These are phyloP conservation scores for Brienomyrus brachyistius DNA, from an alignment of 2,113 vertebrate species.

Conservation along the genomic window DNA sequence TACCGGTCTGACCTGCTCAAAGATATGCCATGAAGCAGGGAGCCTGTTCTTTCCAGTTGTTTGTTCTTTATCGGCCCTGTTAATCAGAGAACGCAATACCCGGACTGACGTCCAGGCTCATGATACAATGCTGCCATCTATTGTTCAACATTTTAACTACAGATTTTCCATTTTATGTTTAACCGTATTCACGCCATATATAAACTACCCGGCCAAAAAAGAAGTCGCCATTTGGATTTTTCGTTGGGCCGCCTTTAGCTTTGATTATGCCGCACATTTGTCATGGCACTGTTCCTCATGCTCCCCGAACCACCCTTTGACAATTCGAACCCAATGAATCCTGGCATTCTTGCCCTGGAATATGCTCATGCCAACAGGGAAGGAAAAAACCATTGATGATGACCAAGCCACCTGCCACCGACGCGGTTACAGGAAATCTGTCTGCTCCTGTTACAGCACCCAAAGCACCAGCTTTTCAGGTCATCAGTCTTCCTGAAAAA, in stretches of 20 bases:
- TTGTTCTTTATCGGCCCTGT: not conserved
- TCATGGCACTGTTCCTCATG: too few species aligned
- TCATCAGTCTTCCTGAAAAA: not conserved
- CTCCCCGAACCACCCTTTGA: too few species aligned
- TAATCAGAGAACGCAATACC: not conserved
- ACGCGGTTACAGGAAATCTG: not conserved
- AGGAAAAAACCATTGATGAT: too few species aligned
- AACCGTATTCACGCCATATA: not conserved
- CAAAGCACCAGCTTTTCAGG: not conserved
- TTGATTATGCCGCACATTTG: too few species aligned
- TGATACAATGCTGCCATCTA: not conserved
- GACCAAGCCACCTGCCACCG: not conserved
- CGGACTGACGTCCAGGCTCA: not conserved
- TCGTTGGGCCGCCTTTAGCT: too few species aligned
- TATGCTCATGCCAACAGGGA: too few species aligned
- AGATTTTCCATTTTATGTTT: not conserved
- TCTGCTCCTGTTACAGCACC: too few species aligned
- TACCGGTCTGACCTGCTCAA: not conserved
- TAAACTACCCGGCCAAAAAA: too few species aligned
- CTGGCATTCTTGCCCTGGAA: too few species aligned
- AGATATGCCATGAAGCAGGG: not conserved
- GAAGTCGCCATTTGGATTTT: too few species aligned
- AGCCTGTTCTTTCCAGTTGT: not conserved
- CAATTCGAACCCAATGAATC: too few species aligned
- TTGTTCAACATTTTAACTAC: not conserved